Evolutionary conservation across 2,113 vertebrate species (phyloP).

Genomic region (Microcebus griseorufus): DNA sequence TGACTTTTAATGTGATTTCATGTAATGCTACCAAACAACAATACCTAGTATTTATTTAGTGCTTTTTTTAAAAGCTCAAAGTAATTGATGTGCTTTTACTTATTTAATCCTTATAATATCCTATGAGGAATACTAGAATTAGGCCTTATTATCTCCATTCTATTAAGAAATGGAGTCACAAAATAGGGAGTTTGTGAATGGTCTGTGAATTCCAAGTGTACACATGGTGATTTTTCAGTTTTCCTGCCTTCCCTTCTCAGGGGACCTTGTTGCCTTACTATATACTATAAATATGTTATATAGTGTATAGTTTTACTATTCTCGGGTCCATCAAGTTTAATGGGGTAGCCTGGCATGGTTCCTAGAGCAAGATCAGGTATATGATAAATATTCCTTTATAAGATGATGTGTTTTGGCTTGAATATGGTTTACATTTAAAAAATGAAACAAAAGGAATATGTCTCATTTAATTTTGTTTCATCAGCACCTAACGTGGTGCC

Average conservation of each 20-base stretch:
- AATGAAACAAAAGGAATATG: slow-evolving; percentile 35
- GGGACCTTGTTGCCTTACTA: slow-evolving; percentile 71
- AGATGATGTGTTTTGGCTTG: slow-evolving; percentile 68
- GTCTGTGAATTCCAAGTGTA: slow-evolving; percentile 36
- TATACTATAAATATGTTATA: slow-evolving; percentile 75
- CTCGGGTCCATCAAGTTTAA: slow-evolving; percentile 80
- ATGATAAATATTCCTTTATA: slow-evolving; percentile 78
- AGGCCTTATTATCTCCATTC: slow-evolving; percentile 59
- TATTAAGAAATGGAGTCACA: slow-evolving; percentile 58
- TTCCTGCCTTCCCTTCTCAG: slow-evolving; percentile 59
- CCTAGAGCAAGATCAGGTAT: slow-evolving; percentile 77
- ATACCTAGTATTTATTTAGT: slow-evolving; percentile 68
- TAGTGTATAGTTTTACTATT: slow-evolving; percentile 77
- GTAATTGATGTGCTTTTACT: slow-evolving; percentile 72
- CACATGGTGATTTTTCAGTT: slow-evolving; percentile 63
- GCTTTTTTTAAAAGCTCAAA: slow-evolving; percentile 34
- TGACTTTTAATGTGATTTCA: slow-evolving; percentile 62
- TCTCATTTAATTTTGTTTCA: slow-evolving; percentile 60
- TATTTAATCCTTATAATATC: slow-evolving; percentile 63
- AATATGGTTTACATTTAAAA: slow-evolving; percentile 50
- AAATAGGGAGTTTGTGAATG: slow-evolving; percentile 39
- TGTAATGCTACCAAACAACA: slow-evolving; percentile 67
- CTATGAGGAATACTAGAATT: slow-evolving; percentile 50
- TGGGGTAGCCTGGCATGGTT: slow-evolving; percentile 73
- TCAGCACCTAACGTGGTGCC: not conserved